phyloP scores from a whole-genome alignment of 1,140 invertebrate genomes.

The Forficula auricularia region DNA sequence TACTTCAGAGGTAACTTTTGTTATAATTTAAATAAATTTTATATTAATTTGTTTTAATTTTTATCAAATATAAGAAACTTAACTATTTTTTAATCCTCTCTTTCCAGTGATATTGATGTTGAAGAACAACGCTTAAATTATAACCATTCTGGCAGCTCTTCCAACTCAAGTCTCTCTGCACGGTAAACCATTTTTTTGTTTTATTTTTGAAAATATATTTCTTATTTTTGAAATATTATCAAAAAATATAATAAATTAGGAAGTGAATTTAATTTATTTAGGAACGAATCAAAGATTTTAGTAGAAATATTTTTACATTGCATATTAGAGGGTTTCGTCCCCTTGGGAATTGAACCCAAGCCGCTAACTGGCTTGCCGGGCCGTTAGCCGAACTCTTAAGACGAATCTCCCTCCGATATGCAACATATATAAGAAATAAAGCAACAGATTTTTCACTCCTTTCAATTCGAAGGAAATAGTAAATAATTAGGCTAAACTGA shows the following conservation, averaged over 20 bases:
- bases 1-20: too few species aligned
- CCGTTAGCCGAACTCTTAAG: too few species aligned
- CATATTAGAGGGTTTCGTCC: not conserved
- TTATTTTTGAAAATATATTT: slow-evolving; percentile 8
- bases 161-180: slow-evolving; percentile 37
- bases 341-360: not conserved
- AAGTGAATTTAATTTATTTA: too few species aligned
- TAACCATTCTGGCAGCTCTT: slow-evolving; percentile 36
- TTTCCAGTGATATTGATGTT: slow-evolving; percentile 31
- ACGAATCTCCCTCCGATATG: too few species aligned
- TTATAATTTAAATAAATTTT: too few species aligned
- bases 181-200: slow-evolving; percentile 26
- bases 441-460: too few species aligned
- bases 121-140: slow-evolving; percentile 26
- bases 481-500: too few species aligned
- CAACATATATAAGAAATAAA: too few species aligned
- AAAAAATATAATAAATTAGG: not conserved
- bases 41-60: too few species aligned
- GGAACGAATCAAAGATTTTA: too few species aligned
- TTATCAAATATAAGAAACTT: not conserved
- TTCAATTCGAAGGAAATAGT: too few species aligned
- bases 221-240: slow-evolving; percentile 1
- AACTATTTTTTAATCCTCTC: slow-evolving; percentile 18
- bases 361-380: too few species aligned
- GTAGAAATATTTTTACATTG: not conserved